Evolutionary conservation across 2,797 vertebrate species (phyloP).

Genomic region (Garrulus glandarius): DNA sequence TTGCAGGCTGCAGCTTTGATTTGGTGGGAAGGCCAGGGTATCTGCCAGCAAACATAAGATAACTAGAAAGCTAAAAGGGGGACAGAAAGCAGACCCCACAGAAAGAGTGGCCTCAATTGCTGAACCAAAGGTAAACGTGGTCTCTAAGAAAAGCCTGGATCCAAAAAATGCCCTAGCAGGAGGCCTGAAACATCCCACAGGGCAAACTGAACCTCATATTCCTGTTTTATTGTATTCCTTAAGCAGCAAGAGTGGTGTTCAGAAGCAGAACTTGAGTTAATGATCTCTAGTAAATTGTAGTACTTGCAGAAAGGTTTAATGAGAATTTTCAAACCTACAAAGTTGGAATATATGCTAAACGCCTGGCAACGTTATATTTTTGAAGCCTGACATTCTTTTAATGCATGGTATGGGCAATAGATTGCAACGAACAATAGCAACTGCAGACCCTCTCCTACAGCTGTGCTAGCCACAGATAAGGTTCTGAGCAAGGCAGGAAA

Average conservation of each 20-base stretch:
- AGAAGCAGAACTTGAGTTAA: neutral
- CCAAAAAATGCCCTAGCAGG: neutral
- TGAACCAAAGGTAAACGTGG: fast-evolving
- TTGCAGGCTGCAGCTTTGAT: neutral
- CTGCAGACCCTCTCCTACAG: neutral
- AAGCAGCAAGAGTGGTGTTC: neutral
- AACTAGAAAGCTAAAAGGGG: neutral
- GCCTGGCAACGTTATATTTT: neutral
- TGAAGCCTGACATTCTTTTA: neutral
- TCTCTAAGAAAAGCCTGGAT: neutral
- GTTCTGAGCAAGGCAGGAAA: neutral
- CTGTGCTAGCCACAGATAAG: neutral
- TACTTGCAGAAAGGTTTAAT: neutral
- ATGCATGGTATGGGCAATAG: too few species aligned
- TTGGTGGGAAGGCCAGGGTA: neutral
- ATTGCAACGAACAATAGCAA: neutral
- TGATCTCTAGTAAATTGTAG: neutral
- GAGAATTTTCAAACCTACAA: neutral
- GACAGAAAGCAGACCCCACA: neutral
- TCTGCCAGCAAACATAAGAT: neutral
- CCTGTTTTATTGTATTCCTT: neutral
- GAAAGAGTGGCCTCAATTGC: neutral
- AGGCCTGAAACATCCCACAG: neutral
- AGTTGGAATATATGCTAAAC: neutral
- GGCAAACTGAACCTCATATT: neutral